Evolutionary conservation across 2,113 vertebrate genomes (phyloP).

Genomic region (Athene noctua): DNA sequence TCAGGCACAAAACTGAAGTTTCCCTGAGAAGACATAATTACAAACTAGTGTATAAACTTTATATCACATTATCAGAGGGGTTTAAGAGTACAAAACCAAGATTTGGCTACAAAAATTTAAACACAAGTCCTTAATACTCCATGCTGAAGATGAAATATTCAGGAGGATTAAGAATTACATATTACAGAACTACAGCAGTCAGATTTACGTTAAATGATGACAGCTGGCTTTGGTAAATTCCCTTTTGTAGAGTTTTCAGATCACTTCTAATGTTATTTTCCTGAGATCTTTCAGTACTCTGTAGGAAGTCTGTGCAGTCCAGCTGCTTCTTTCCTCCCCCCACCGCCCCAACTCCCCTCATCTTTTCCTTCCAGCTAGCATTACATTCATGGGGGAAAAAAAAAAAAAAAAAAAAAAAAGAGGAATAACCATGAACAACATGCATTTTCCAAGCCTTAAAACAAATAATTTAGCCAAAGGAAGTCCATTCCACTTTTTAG

Average conservation of each 20-base stretch:
- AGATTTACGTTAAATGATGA: not conserved
- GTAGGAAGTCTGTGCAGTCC: not conserved
- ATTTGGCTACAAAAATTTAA: not conserved
- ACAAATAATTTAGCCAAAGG: not conserved
- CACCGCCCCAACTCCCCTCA: too few species aligned
- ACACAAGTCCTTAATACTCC: not conserved
- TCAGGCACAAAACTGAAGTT: conserved; percentile 36
- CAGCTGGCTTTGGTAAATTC: conserved; percentile 48
- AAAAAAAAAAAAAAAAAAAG: not conserved
- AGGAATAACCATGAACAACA: not conserved
- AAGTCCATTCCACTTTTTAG: not conserved
- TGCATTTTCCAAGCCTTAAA: not conserved
- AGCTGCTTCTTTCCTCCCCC: not conserved
- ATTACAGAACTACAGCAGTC: not conserved
- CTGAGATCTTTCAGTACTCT: conserved; percentile 44
- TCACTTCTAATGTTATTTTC: conserved; percentile 17
- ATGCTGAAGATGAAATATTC: not conserved
- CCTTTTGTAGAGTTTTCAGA: not conserved
- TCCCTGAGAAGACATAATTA: conserved; percentile 67
- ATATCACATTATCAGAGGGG: not conserved
- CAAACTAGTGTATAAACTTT: not conserved
- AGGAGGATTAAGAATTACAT: not conserved
- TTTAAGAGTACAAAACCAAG: not conserved
- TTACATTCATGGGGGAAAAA: not conserved
- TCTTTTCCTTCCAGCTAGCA: not conserved